These are phyloP conservation scores for Yasuhikotakia modesta DNA, from an alignment of 2,797 vertebrate genomes.

Conservation along the genomic window DNA sequence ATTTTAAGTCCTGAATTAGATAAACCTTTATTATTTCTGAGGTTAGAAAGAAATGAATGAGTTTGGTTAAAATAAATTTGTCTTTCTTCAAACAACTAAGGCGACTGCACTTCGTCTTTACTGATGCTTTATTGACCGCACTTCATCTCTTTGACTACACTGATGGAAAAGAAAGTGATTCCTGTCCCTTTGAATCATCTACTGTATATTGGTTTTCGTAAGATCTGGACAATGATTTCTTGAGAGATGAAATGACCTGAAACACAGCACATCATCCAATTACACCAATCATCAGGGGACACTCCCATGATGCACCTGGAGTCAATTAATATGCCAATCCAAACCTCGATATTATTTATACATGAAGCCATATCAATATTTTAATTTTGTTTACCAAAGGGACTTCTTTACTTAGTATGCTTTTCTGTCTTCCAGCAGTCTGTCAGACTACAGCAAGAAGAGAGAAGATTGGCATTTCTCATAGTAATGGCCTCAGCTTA, in stretches of 20 bases:
- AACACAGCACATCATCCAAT: neutral
- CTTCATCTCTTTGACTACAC: neutral
- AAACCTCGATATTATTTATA: constrained; percentile 1
- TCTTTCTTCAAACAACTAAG: too few species aligned
- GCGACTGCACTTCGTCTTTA: neutral
- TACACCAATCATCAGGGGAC: neutral
- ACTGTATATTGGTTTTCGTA: neutral
- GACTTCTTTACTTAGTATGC: neutral
- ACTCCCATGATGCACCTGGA: neutral
- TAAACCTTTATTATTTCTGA: neutral
- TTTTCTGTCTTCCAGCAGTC: neutral
- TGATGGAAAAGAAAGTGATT: neutral
- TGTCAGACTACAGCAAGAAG: neutral
- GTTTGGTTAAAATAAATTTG: neutral
- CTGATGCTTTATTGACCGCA: too few species aligned
- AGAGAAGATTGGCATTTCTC: constrained; percentile 21
- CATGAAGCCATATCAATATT: constrained; percentile 17
- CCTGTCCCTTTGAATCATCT: neutral
- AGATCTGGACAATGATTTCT: constrained; percentile 1
- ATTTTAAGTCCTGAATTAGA: too few species aligned
- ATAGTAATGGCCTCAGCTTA: constrained; percentile 20
- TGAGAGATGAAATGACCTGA: neutral
- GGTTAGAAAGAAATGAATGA: neutral
- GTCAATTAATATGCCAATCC: constrained; percentile 3
- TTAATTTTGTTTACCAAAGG: constrained; percentile 4